Percentiles rank a stretch among this genome's conserved stretches.
These are phyloP conservation scores for Chydorus sphaericus DNA, from an alignment of 2,888 invertebrate genomes.

Conservation along the genomic window DNA sequence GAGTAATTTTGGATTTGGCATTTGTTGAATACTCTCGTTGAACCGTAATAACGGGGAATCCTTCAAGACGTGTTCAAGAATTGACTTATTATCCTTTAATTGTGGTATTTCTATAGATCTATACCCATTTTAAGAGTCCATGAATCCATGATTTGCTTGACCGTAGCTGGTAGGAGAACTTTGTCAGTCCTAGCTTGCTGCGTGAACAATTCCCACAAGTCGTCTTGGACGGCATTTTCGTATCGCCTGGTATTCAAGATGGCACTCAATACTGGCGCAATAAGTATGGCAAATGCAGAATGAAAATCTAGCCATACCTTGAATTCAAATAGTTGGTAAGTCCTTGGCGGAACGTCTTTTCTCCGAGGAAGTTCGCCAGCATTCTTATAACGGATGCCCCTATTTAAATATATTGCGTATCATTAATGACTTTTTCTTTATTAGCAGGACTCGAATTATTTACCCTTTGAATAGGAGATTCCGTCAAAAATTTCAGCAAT, in stretches of 20 bases:
- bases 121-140: slow-evolving; percentile 32
- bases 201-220: slow-evolving; percentile 69
- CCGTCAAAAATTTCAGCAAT: slow-evolving; percentile 10
- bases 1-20: slow-evolving; percentile 17
- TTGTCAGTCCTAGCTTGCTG: slow-evolving; percentile 45
- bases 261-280: no score
- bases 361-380: slow-evolving; percentile 25
- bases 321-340: slow-evolving; percentile 50
- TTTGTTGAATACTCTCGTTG: not conserved
- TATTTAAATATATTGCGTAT: no score
- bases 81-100: no score
- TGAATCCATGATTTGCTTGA: slow-evolving; percentile 42
- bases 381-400: slow-evolving; percentile 30
- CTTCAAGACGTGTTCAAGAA: no score
- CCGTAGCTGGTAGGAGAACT: slow-evolving; percentile 28
- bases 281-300: not conserved
- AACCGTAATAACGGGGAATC: slow-evolving; percentile 26
- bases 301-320: slow-evolving; percentile 18
- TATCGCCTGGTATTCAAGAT: no score
- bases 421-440: no score
- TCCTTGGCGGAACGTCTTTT: slow-evolving; percentile 47
- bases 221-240: slow-evolving; percentile 63
- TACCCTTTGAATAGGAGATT: slow-evolving; percentile 13
- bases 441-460: no score
- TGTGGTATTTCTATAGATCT: not conserved